Conservation (phyloP, 2,888 invertebrate species). For the Mythimna albipuncta region DNA sequence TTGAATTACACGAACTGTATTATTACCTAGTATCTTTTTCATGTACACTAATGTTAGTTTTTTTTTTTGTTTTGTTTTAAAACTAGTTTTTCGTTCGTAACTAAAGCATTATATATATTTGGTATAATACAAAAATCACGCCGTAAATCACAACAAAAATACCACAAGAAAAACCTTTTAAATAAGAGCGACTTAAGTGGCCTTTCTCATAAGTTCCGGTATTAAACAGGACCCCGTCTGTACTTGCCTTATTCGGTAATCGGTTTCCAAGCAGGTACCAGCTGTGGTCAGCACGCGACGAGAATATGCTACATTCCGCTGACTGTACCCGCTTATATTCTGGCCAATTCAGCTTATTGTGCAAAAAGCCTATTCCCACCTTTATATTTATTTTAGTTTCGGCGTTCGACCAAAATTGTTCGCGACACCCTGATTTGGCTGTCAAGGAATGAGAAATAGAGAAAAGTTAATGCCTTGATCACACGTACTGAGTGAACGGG, state of each 20-base stretch:
- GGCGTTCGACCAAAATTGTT: conserved; percentile 7
- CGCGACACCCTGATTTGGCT: not conserved
- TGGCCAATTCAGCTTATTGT: not conserved
- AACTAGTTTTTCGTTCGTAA: too few species aligned
- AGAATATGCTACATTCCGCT: conserved; percentile 30
- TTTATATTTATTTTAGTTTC: conserved; percentile 11
- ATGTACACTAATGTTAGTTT: too few species aligned
- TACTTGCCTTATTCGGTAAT: conserved; percentile 6
- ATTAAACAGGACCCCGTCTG: not conserved
- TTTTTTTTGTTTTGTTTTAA: too few species aligned
- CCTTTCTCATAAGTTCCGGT: not conserved
- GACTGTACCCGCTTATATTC: conserved; percentile 12
- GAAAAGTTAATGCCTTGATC: not conserved
- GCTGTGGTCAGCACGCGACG: conserved; percentile 20
- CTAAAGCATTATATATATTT: too few species aligned
- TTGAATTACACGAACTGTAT: too few species aligned
- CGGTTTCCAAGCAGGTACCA: not conserved
- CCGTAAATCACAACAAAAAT: too few species aligned
- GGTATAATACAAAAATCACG: too few species aligned
- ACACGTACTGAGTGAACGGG: too few species aligned
- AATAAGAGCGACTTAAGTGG: not conserved
- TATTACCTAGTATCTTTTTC: too few species aligned
- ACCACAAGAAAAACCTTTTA: not conserved
- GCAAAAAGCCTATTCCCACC: conserved; percentile 15
- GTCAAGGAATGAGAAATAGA: not conserved